Percentiles rank a stretch among this genome's conserved stretches.
Evolutionary conservation across 2,888 invertebrate genomes (phyloP).

Genomic region (Acleris holmiana): DNA sequence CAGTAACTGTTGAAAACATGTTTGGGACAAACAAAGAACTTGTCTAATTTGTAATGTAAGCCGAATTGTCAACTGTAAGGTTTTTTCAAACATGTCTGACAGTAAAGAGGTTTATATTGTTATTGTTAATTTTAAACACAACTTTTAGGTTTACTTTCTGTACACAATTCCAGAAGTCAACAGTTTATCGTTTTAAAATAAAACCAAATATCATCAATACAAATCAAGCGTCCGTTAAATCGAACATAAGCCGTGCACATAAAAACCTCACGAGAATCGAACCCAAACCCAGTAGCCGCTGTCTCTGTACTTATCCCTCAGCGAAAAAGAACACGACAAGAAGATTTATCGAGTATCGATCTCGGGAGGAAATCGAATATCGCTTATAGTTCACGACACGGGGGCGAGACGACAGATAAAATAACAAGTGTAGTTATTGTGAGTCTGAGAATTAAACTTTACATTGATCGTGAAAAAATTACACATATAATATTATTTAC

Average conservation of each 20-base stretch:
- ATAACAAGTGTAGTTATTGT: background rate
- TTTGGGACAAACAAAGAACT: too few relatives aligned
- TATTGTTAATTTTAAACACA: background rate
- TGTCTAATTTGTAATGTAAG: too few relatives aligned
- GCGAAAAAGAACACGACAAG: conserved; percentile 59
- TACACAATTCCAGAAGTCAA: background rate
- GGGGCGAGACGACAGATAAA: background rate
- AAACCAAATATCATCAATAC: conserved; percentile 50
- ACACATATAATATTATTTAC: background rate
- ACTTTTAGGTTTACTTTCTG: background rate
- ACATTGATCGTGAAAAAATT: background rate
- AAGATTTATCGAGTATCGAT: conserved; percentile 78
- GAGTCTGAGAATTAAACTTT: background rate
- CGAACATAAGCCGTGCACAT: conserved; percentile 59
- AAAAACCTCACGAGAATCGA: conserved; percentile 52
- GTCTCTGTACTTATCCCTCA: conserved; percentile 64
- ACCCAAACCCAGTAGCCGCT: conserved; percentile 69
- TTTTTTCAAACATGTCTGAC: too few relatives aligned
- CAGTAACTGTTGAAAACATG: too few relatives aligned
- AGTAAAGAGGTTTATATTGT: too few relatives aligned
- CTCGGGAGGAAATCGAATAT: conserved; percentile 69
- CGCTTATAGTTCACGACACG: conserved; percentile 30
- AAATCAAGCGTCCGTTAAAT: conserved; percentile 45
- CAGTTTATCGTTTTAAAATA: background rate
- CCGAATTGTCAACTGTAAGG: too few relatives aligned